These are phyloP conservation scores for Falco columbarius DNA, from an alignment of 2,797 vertebrate genomes.

Conservation along the genomic window DNA sequence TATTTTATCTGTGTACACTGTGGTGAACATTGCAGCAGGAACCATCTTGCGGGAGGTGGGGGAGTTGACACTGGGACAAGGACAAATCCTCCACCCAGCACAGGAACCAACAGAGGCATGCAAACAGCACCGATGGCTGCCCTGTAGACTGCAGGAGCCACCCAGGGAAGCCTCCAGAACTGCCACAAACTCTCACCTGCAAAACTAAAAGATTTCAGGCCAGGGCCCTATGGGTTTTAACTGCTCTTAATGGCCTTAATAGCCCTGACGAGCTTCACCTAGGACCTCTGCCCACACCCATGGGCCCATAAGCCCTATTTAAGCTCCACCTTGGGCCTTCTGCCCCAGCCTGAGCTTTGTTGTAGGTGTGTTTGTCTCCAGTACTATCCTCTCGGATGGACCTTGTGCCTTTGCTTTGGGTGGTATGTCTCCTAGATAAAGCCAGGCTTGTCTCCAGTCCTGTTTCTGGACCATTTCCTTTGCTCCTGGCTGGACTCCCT, in stretches of 20 bases:
- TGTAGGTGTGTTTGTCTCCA: fast-evolving
- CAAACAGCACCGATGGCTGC: fast-evolving
- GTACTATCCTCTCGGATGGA: fast-evolving
- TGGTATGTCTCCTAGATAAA: neutral
- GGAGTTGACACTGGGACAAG: fast-evolving
- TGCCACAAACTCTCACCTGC: too few relatives aligned
- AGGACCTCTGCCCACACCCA: neutral
- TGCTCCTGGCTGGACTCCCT: neutral
- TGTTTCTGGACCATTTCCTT: neutral
- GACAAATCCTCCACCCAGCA: neutral
- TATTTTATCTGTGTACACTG: neutral
- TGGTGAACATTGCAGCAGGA: neutral
- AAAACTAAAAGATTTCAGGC: fast-evolving
- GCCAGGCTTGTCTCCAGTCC: fast-evolving
- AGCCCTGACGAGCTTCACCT: neutral
- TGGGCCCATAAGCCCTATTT: neutral
- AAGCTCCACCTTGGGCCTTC: fast-evolving
- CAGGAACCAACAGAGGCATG: neutral
- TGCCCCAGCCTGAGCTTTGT: fast-evolving
- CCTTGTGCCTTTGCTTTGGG: neutral
- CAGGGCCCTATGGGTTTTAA: neutral
- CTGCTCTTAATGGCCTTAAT: neutral
- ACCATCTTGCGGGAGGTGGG: fast-evolving
- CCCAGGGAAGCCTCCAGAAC: too few relatives aligned
- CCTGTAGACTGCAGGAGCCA: fast-evolving